Percentiles rank a stretch among this genome's conserved stretches.
phyloP scores from a whole-genome alignment of 2,113 vertebrate species.

The Podarcis raffonei region DNA sequence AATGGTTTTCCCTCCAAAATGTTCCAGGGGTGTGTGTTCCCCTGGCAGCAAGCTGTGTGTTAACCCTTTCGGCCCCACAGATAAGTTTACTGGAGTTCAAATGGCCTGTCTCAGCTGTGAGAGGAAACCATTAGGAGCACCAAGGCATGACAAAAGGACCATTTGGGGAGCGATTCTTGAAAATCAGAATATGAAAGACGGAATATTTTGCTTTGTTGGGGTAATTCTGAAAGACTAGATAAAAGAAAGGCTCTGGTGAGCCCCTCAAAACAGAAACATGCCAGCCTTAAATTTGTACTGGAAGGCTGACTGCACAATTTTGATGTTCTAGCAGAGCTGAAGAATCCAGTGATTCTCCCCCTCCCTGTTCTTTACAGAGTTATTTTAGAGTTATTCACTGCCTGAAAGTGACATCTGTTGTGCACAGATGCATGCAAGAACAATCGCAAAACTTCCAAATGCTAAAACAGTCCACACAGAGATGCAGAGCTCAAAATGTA shows the following conservation, averaged over 20 bases:
- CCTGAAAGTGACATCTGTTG: conserved; percentile 74
- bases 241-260: neutral
- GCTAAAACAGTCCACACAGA: neutral
- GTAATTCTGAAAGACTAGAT: neutral
- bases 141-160: conserved; percentile 28
- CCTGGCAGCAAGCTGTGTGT: neutral
- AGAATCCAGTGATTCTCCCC: conserved; percentile 52
- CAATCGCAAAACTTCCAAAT: conserved; percentile 36
- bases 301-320: conserved; percentile 45
- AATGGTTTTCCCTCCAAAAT: neutral
- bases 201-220: neutral
- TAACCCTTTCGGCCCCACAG: neutral
- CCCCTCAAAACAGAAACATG: conserved; percentile 19
- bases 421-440: conserved; percentile 57
- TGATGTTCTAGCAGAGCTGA: conserved; percentile 66
- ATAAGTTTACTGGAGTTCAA: neutral
- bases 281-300: conserved; percentile 54
- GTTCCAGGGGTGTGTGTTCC: neutral
- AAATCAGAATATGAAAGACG: conserved; percentile 25
- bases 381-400: conserved; percentile 71
- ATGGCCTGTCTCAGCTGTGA: neutral
- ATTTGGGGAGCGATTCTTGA: conserved; percentile 1
- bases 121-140: conserved; percentile 49
- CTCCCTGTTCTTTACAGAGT: conserved; percentile 48
- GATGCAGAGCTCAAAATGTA: neutral